phyloP scores from a whole-genome alignment of 2,797 vertebrate species.

The Huso huso region DNA sequence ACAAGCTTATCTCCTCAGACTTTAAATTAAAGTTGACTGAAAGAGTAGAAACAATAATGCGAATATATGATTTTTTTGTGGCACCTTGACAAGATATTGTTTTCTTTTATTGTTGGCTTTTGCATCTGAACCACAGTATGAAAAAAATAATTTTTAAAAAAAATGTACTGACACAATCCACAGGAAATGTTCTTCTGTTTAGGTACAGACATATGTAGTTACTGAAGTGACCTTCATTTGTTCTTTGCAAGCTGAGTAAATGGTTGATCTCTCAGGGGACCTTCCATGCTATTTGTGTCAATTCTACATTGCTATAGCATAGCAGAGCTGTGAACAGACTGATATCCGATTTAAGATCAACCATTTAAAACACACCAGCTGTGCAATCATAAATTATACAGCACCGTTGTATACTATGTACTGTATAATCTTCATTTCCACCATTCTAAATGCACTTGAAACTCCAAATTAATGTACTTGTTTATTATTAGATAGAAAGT shows the following conservation, averaged over 20 bases:
- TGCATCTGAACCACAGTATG: no score
- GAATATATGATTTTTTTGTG: no score
- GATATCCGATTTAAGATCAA: conserved; percentile 55
- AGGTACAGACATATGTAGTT: conserved; percentile 5
- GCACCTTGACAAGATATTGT: no score
- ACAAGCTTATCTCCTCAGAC: no score
- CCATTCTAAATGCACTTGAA: not conserved
- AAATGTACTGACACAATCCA: not conserved
- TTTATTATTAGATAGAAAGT: not conserved
- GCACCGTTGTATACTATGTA: not conserved
- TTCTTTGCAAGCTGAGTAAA: conserved; percentile 48
- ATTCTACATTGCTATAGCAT: conserved; percentile 1
- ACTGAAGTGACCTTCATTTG: conserved; percentile 46
- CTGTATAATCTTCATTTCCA: not conserved
- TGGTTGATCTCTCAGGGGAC: conserved; percentile 47
- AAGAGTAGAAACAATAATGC: no score
- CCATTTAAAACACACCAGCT: conserved; percentile 52
- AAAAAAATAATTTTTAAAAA: no score
- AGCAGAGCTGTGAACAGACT: conserved; percentile 36
- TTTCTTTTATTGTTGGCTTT: no score
- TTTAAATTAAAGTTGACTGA: no score
- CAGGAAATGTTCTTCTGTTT: not conserved
- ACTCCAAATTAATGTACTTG: not conserved
- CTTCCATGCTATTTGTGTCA: conserved; percentile 38
- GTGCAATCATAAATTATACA: conserved; percentile 48